Conservation (phyloP, 2,888 invertebrate species). For the Loripinus fragilis region DNA sequence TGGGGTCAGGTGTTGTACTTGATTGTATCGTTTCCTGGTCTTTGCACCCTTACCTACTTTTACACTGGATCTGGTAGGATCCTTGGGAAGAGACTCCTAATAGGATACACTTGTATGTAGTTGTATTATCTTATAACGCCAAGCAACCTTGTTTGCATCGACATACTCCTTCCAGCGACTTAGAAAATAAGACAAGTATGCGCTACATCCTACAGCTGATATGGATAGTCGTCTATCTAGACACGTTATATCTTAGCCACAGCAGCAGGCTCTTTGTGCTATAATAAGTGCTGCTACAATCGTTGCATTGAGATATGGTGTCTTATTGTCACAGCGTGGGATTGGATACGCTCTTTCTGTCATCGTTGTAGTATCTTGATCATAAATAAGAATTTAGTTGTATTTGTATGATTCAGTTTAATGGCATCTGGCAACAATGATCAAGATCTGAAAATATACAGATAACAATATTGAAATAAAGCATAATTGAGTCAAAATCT, state of each 20-base stretch:
- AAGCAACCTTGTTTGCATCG: neutral
- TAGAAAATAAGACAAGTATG: neutral
- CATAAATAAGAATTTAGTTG: too few relatives aligned
- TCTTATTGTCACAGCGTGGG: too few relatives aligned
- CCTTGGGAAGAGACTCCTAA: neutral
- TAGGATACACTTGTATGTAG: neutral
- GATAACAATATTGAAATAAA: too few relatives aligned
- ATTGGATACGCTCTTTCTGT: too few relatives aligned
- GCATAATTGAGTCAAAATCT: too few relatives aligned
- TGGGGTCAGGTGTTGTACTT: too few relatives aligned
- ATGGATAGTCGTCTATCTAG: constrained; percentile 1
- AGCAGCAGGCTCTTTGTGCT: neutral
- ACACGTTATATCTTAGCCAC: neutral
- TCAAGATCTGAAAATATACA: too few relatives aligned
- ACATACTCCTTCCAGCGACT: constrained; percentile 1
- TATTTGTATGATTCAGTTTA: too few relatives aligned
- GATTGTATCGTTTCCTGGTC: too few relatives aligned
- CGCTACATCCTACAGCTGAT: neutral
- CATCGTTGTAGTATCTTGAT: too few relatives aligned
- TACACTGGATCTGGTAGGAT: constrained; percentile 1
- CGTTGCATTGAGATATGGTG: constrained; percentile 3
- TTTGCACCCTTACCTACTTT: too few relatives aligned
- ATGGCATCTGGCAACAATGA: too few relatives aligned
- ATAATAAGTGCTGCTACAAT: constrained; percentile 13
- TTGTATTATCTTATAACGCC: neutral